phyloP scores from a whole-genome alignment of 1,140 invertebrate species.

The Mamestra configurata region DNA sequence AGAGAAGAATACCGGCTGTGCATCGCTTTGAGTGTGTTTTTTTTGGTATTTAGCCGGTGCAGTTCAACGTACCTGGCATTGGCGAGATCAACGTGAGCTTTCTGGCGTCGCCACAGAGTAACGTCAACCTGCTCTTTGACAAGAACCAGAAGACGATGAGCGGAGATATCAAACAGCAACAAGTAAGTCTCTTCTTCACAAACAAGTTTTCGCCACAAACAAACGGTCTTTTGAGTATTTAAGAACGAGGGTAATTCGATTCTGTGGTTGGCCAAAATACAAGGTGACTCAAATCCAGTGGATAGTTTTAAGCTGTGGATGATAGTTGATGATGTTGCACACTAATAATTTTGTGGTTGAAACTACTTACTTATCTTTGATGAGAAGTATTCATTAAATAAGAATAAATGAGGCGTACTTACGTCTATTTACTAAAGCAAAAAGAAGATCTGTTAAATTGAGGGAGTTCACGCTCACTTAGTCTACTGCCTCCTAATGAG shows the following conservation, averaged over 20 bases:
- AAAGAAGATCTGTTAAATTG: too few relatives aligned
- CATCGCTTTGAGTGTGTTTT: conserved; percentile 29
- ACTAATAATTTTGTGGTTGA: not conserved
- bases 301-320: conserved; percentile 20
- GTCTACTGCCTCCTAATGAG: too few relatives aligned
- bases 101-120: conserved; percentile 77
- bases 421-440: too few relatives aligned
- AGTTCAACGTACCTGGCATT: conserved; percentile 83
- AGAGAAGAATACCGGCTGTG: too few relatives aligned
- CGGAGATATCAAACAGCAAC: conserved; percentile 79
- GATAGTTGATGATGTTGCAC: conserved; percentile 8
- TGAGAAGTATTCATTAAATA: too few relatives aligned
- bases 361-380: too few relatives aligned
- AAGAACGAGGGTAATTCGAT: too few relatives aligned
- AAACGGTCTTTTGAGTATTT: not conserved
- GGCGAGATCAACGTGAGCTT: conserved; percentile 84
- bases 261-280: not conserved
- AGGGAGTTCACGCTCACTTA: too few relatives aligned
- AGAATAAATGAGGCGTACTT: too few relatives aligned
- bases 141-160: conserved; percentile 80
- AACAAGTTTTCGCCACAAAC: not conserved
- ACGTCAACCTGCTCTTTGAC: conserved; percentile 80
- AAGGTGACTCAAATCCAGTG: not conserved
- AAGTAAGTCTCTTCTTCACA: conserved; percentile 62
- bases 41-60: conserved; percentile 67